Evolutionary conservation across 2,797 vertebrate species (phyloP), one percentile per base, ranked within the genome.

Genomic region (Danio albolineatus): DNA sequence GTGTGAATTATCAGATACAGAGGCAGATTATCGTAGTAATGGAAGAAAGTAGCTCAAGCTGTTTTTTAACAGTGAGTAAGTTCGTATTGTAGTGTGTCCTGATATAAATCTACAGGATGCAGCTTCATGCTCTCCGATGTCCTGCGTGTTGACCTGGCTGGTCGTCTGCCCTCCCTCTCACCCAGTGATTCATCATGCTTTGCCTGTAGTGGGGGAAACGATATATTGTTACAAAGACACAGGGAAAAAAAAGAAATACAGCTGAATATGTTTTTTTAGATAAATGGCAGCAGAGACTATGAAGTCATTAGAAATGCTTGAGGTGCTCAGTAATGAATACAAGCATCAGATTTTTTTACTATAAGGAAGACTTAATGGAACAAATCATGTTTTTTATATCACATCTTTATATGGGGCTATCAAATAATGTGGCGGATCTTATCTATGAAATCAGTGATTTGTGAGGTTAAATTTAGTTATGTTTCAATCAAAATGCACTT

Each of bases 291-390:
- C 12, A 74, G 56, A 75, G 64, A 70, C 69, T 38, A 81, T 59
- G 17, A 54, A 80, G 56, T 80, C 64, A 21, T 78, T 78, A 78
- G 65, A 41, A 70, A 78, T 70, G 76, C 28, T 78, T 70, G 76
- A 78, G 36, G 44, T 70, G 44, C 54, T 69, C 21, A 17, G 43
- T 78, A 69, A 78, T 78, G 64, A 78, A 69, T 59, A 48, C 10
- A 39, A 57, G 13, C 41, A 38, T 67, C 39, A 17, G 10, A 17
- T 57, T 67, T 77, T 57, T 66, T 36, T 28, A 7, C 7, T 51
- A n/a, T 49, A 54, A 76, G 41, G 61, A 66, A 56, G 62, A 76
- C 21, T 66, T 76, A 76, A 76, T 76, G 74, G n/a, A 54, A 67
- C 21, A 66, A 78, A 19, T 59, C 10, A 14, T 78, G 1, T 2